Conservation (phyloP, 2,888 invertebrate genomes). For the Mechanitis messenoides region DNA sequence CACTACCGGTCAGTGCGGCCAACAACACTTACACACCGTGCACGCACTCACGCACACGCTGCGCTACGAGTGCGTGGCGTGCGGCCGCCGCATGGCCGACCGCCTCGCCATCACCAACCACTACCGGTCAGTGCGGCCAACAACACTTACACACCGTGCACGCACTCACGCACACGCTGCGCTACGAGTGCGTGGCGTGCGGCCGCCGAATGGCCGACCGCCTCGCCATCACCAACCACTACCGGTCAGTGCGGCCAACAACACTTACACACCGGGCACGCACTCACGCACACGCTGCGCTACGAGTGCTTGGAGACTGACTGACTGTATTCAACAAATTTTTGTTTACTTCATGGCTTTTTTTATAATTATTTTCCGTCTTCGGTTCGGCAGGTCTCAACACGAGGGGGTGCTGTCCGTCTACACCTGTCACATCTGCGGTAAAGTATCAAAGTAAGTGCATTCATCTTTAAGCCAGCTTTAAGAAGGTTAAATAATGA, state of each 20-base stretch:
- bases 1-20: slow-evolving; percentile 47
- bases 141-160: too few relatives aligned
- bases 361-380: too few relatives aligned
- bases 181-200: slow-evolving; percentile 57
- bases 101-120: slow-evolving; percentile 55
- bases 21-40: too few relatives aligned
- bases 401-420: slow-evolving; percentile 56
- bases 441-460: slow-evolving; percentile 61
- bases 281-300: slow-evolving; percentile 48
- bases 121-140: slow-evolving; percentile 40
- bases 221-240: slow-evolving; percentile 56
- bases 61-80: slow-evolving; percentile 54
- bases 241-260: slow-evolving; percentile 37
- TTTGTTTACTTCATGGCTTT: too few relatives aligned
- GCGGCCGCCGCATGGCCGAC: slow-evolving; percentile 56
- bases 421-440: slow-evolving; percentile 60
- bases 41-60: slow-evolving; percentile 45
- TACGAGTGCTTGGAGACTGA: too few relatives aligned
- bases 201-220: slow-evolving; percentile 55
- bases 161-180: slow-evolving; percentile 46
- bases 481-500: too few relatives aligned
- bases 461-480: not conserved
- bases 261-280: too few relatives aligned
- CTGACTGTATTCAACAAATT: too few relatives aligned
- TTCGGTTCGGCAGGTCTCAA: slow-evolving; percentile 42